Evolutionary conservation across 2,797 vertebrate genomes (phyloP).

Genomic region (Fundulus diaphanus): DNA sequence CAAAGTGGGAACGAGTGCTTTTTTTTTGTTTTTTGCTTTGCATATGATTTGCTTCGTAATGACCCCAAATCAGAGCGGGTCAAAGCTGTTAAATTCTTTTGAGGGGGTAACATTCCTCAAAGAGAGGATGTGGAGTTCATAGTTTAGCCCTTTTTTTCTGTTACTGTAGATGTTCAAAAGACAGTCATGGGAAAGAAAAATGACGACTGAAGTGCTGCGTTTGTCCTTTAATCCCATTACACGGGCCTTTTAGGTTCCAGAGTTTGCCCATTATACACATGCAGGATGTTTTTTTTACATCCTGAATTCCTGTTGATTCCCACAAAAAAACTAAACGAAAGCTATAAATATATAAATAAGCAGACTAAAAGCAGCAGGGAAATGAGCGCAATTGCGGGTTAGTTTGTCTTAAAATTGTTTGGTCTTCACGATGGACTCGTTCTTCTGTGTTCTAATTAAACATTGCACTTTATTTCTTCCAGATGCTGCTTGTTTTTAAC

Average conservation of each 20-base stretch:
- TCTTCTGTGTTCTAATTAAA: conserved; percentile 87
- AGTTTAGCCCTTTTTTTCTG: conserved; percentile 12
- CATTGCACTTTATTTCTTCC: conserved; percentile 85
- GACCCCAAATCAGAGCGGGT: conserved; percentile 50
- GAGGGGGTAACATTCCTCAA: conserved; percentile 19
- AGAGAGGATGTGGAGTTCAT: conserved; percentile 7
- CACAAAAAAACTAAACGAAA: conserved; percentile 60
- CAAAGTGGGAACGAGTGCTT: conserved; percentile 50
- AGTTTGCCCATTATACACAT: conserved; percentile 37
- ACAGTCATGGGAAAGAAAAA: conserved; percentile 42
- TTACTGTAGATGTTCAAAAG: conserved; percentile 29
- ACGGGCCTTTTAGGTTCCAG: conserved; percentile 35
- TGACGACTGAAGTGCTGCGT: conserved; percentile 26
- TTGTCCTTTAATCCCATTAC: conserved; percentile 48
- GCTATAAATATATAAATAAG: conserved; percentile 52
- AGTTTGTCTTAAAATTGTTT: conserved; percentile 85
- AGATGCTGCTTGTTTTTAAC: conserved; percentile 78
- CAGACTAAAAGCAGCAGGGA: conserved; percentile 69
- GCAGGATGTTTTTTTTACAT: conserved; percentile 49
- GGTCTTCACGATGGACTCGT: conserved; percentile 79
- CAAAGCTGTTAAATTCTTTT: conserved; percentile 52
- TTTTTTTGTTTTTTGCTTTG: conserved; percentile 56
- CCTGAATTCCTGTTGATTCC: conserved; percentile 64
- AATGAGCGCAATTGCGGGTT: conserved; percentile 79
- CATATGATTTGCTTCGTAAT: conserved; percentile 49